Conservation (phyloP, 53 echinoderm and acorn worm species). For the Temnopleurus reevesii region DNA sequence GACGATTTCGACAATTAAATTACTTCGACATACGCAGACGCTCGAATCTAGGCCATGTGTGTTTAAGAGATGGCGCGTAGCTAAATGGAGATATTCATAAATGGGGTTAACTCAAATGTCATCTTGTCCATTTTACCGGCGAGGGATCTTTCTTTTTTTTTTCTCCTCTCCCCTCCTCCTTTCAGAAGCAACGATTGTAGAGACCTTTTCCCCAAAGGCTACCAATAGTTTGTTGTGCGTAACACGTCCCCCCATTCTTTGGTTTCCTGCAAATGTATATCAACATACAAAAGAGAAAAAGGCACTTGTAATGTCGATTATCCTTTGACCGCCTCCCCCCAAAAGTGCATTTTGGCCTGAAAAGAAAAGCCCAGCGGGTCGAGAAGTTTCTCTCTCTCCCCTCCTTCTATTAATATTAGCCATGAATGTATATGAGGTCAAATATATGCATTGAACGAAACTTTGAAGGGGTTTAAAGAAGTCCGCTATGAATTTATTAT, state of each 20-base stretch:
- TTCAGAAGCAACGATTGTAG: conserved; percentile 38
- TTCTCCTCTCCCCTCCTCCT: conserved; percentile 16
- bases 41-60: conserved; percentile 56
- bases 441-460: not conserved
- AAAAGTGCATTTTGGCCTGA: conserved; percentile 44
- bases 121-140: conserved; percentile 42
- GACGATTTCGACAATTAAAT: conserved; percentile 62
- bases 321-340: conserved; percentile 41
- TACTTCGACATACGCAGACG: conserved; percentile 61
- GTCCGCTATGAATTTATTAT: conserved; percentile 1
- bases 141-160: conserved; percentile 21
- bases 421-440: conserved; percentile 34
- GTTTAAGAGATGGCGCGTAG: conserved; percentile 58
- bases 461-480: conserved; percentile 30
- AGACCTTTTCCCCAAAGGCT: conserved; percentile 33
- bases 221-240: conserved; percentile 51
- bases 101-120: conserved; percentile 59
- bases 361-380: conserved; percentile 43
- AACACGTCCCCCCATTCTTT: conserved; percentile 36
- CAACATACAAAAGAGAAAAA: conserved; percentile 49
- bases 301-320: conserved; percentile 22
- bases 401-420: not conserved
- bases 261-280: conserved; percentile 47
- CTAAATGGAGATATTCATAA: conserved; percentile 60
- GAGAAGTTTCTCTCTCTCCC: not conserved